Evolutionary conservation across 2,113 vertebrate genomes (phyloP).

Genomic region (Gracilinanus agilis): DNA sequence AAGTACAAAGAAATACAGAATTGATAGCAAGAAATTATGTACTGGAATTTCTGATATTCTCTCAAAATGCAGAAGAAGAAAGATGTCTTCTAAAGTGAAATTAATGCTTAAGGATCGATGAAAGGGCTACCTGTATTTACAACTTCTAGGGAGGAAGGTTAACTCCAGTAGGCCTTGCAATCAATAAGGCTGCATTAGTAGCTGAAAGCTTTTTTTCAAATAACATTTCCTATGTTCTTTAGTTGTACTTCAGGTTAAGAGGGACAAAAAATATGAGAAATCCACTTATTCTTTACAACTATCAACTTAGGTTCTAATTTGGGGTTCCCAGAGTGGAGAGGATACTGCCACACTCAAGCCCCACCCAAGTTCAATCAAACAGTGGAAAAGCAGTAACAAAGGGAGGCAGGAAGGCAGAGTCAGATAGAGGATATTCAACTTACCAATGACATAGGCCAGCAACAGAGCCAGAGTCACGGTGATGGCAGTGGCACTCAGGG

Average conservation of each 20-base stretch:
- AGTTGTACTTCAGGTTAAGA: conserved; percentile 71
- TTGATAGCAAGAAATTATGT: conserved; percentile 23
- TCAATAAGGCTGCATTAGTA: conserved; percentile 75
- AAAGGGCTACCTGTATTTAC: conserved; percentile 69
- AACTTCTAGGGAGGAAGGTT: conserved; percentile 77
- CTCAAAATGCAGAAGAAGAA: conserved; percentile 67
- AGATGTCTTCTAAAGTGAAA: conserved; percentile 48
- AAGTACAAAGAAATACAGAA: conserved; percentile 26
- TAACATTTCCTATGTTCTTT: conserved; percentile 64
- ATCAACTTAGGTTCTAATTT: conserved; percentile 59
- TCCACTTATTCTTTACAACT: conserved; percentile 55
- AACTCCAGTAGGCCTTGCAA: conserved; percentile 78
- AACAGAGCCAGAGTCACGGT: conserved; percentile 94
- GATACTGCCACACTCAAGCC: background rate
- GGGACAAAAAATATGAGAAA: conserved; percentile 70
- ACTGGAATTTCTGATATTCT: conserved; percentile 56
- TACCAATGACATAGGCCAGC: conserved; percentile 97
- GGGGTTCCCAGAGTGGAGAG: conserved; percentile 37
- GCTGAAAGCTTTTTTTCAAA: conserved; percentile 74
- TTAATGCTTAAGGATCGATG: conserved; percentile 64
- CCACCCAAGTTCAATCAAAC: conserved; percentile 42
- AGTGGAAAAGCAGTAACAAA: conserved; percentile 59
- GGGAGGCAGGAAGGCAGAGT: background rate
- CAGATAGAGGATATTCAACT: conserved; percentile 74
- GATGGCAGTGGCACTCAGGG: conserved; percentile 94